Percentiles rank a stretch among this genome's conserved stretches.
Evolutionary conservation across 2,888 invertebrate genomes (phyloP).

Genomic region (Amblyjoppa proteus): DNA sequence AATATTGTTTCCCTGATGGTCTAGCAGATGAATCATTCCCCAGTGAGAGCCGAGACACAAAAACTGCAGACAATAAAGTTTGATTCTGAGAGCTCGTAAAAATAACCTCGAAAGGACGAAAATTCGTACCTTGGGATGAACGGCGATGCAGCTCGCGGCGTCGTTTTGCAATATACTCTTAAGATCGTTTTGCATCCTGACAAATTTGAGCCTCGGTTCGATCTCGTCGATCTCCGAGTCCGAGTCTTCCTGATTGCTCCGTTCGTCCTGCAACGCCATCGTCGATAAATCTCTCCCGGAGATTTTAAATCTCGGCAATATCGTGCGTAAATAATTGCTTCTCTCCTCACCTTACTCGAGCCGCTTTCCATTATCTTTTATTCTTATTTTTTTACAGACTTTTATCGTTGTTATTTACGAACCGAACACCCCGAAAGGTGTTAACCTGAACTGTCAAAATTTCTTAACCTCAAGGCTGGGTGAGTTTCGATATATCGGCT

Average conservation of each 20-base stretch:
- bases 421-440: background rate
- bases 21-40: conserved; percentile 95
- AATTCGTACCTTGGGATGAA: conserved; percentile 92
- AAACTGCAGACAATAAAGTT: conserved; percentile 87
- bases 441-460: conserved; percentile 24
- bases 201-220: conserved; percentile 97
- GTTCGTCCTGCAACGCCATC: conserved; percentile 76
- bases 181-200: conserved; percentile 95
- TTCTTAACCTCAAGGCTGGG: background rate
- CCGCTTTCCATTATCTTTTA: conserved; percentile 23
- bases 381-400: background rate
- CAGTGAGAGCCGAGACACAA: conserved; percentile 96
- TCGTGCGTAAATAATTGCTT: background rate
- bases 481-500: background rate
- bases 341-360: conserved; percentile 31
- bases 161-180: conserved; percentile 93
- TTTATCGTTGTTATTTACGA: background rate
- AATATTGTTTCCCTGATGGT: conserved; percentile 95
- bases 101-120: background rate
- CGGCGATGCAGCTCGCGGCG: conserved; percentile 96
- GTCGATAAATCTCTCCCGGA: background rate
- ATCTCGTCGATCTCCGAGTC: conserved; percentile 87
- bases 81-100: background rate
- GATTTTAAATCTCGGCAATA: background rate
- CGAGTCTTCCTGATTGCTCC: conserved; percentile 81